These are phyloP conservation scores for Drosophila albomicans DNA, from an alignment of 1,140 invertebrate species.

Conservation along the genomic window DNA sequence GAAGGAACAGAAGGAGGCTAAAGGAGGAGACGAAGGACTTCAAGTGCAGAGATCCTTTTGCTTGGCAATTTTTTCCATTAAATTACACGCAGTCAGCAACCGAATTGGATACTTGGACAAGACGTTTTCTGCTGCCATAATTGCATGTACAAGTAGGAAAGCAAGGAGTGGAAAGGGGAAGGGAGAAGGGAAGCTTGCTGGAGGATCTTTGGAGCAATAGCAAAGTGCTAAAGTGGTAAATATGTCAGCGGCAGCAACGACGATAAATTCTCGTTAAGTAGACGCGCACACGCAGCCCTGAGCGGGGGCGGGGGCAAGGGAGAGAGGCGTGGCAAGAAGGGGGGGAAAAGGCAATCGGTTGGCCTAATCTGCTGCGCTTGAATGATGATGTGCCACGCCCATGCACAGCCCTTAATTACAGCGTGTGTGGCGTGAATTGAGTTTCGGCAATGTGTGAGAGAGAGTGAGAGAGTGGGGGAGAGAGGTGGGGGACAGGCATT, in stretches of 20 bases:
- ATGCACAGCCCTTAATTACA: constrained; percentile 75
- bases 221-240: constrained; percentile 79
- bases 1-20: not conserved
- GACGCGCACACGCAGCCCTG: constrained; percentile 74
- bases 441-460: constrained; percentile 21
- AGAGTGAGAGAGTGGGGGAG: not conserved
- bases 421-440: constrained; percentile 59
- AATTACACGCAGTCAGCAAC: constrained; percentile 67
- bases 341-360: constrained; percentile 60
- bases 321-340: not conserved
- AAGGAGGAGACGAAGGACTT: constrained; percentile 17
- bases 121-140: constrained; percentile 53
- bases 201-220: constrained; percentile 20
- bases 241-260: constrained; percentile 76
- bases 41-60: constrained; percentile 38
- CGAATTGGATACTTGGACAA: constrained; percentile 43
- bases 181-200: not conserved
- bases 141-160: constrained; percentile 24
- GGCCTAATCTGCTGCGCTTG: constrained; percentile 79
- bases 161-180: not conserved
- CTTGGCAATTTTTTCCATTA: constrained; percentile 71
- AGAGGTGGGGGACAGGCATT: not conserved
- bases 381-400: constrained; percentile 81
- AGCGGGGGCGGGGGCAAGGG: constrained; percentile 3
- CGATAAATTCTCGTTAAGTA: constrained; percentile 82